Percentiles rank a stretch among this genome's conserved stretches.
phyloP scores from a whole-genome alignment of 2,797 vertebrate genomes.

The Tenualosa ilisha region DNA sequence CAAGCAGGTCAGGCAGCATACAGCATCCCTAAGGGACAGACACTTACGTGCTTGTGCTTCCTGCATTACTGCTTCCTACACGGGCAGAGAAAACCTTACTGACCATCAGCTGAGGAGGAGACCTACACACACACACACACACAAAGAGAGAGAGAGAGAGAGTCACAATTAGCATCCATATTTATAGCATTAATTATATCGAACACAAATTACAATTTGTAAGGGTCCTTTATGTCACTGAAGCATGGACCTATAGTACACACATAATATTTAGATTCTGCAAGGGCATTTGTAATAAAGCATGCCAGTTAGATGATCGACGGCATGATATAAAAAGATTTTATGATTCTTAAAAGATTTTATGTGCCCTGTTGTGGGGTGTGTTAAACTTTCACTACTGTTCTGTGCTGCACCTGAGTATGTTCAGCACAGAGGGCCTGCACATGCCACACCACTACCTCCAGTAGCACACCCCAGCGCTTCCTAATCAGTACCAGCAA shows the following conservation, averaged over 20 bases:
- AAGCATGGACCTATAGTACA: not conserved
- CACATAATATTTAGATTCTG: too few relatives aligned
- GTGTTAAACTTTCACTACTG: not conserved
- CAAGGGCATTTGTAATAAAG: too few relatives aligned
- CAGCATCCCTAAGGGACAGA: not conserved
- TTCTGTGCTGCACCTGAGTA: not conserved
- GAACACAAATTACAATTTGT: constrained; percentile 18
- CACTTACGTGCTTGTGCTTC: constrained; percentile 82
- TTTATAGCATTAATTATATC: not conserved
- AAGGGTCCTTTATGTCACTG: not conserved
- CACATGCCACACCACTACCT: too few relatives aligned
- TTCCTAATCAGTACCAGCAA: too few relatives aligned
- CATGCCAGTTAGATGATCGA: not conserved
- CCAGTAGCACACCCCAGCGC: not conserved
- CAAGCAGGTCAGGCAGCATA: not conserved
- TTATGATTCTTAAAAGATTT: too few relatives aligned
- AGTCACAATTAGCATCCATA: not conserved
- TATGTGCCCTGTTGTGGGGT: not conserved
- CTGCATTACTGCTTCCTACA: constrained; percentile 80
- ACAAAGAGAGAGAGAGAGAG: constrained; percentile 17
- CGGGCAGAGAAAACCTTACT: constrained; percentile 87
- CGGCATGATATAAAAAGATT: too few relatives aligned
- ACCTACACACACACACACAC: constrained; percentile 60
- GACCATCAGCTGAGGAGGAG: constrained; percentile 86
- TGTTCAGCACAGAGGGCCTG: too few relatives aligned